A percentile compares a stretch with the other conserved stretches of the same genome.
Conservation (phyloP, 2,113 vertebrate species). For the Planiliza haematocheilus region DNA sequence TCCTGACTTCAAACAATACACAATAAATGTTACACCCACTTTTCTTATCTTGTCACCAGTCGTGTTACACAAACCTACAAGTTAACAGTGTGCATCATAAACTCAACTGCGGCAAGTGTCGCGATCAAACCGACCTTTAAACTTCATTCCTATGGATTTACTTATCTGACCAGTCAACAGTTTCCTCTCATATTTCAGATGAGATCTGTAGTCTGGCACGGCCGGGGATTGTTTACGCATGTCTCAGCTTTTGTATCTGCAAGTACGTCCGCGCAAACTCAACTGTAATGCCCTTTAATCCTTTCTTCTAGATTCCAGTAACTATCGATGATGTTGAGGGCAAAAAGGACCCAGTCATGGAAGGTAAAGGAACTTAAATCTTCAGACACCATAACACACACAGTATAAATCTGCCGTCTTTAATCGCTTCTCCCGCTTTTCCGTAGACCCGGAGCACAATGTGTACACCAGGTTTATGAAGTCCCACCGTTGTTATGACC, state of each 20-base stretch:
- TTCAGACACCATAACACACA: neutral
- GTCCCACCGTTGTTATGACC: conserved; percentile 96
- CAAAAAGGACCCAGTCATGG: conserved; percentile 77
- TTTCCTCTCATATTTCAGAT: too few species aligned
- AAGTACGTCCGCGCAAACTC: neutral
- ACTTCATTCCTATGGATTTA: too few species aligned
- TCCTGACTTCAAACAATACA: too few species aligned
- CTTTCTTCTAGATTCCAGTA: conserved; percentile 78
- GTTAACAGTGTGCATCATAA: too few species aligned
- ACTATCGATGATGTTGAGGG: conserved; percentile 80
- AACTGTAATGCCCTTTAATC: conserved; percentile 1
- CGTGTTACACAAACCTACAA: too few species aligned
- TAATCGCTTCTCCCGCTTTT: neutral
- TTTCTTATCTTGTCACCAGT: too few species aligned
- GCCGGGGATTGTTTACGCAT: neutral
- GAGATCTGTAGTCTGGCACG: neutral
- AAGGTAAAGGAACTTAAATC: conserved; percentile 66
- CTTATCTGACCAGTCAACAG: neutral
- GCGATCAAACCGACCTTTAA: too few species aligned
- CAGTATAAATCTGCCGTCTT: neutral
- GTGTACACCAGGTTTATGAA: conserved; percentile 97
- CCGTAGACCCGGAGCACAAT: conserved; percentile 84
- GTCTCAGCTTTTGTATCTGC: neutral
- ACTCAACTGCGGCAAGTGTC: neutral
- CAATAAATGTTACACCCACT: too few species aligned